phyloP scores from a whole-genome alignment of 2,797 vertebrate genomes.

The Onychomys arenicola region DNA sequence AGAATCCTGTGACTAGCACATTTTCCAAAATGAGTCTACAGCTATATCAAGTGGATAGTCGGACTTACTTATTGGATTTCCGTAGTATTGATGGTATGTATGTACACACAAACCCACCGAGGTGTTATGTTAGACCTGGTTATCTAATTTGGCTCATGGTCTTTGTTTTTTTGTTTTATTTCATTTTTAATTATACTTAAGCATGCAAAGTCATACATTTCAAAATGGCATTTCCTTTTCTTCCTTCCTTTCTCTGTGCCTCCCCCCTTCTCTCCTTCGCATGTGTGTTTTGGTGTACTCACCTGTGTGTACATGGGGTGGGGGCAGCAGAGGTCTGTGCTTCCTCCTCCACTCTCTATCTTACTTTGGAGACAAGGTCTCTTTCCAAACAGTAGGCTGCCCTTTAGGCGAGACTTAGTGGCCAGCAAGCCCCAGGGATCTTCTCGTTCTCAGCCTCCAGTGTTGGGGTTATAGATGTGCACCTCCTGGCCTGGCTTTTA shows the following conservation, averaged over 20 bases:
- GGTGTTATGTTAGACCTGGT: not conserved
- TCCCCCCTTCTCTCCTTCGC: accelerated
- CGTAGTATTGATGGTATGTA: constrained; percentile 99
- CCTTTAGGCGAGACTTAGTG: not conserved
- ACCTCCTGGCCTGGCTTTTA: not conserved
- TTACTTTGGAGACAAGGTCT: not conserved
- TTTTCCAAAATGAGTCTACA: constrained; percentile 99
- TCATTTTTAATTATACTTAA: not conserved
- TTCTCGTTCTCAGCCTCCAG: not conserved
- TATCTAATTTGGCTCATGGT: not conserved
- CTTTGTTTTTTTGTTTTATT: not conserved
- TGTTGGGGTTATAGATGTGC: not conserved
- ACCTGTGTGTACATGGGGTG: not conserved
- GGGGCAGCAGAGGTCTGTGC: not conserved
- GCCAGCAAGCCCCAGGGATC: not conserved
- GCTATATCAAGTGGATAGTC: constrained; percentile 98
- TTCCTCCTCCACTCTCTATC: too few species aligned
- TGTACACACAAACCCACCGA: constrained; percentile 67
- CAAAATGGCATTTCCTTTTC: not conserved
- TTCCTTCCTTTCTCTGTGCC: not conserved
- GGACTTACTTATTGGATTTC: constrained; percentile 98
- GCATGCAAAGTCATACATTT: not conserved
- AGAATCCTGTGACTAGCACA: constrained; percentile 96
- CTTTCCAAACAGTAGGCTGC: not conserved
- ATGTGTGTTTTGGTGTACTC: not conserved